Base-by-base conservation (phyloP, 2,113 vertebrate species). In the Panurus biarmicus region DNA sequence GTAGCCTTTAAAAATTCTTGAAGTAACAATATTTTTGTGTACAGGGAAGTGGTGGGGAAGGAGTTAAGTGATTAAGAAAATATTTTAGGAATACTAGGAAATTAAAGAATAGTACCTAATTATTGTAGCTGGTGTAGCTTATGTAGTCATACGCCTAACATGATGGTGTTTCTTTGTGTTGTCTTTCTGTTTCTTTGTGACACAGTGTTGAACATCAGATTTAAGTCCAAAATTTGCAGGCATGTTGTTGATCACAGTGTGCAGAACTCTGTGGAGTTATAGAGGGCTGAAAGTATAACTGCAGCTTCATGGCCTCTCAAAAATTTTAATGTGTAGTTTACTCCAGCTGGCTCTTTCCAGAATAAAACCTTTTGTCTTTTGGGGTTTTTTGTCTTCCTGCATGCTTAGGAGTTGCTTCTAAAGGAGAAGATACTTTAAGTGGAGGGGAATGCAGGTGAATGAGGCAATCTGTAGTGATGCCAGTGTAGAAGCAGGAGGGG, bases 121-220 rank as follows among this genome's bases (percentile, higher is more conserved):
- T 76, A 70, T 64, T 89, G 50, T 53, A 87, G 10, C 56, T 58
- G 38, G 47, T n/a, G 40, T 81, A 57, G 80, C 44, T 95, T 81
- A 40, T 14, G 11, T 51, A 94, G 90, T 81, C 73, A 60, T 28
- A 64, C 61, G 53, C 90, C 45, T 87, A 80, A 92, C 83, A n/a
- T 84, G 56, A 66, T 84, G 88, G 53, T 92, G 90, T 92, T 94
- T 93, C 83, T 92, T 90, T 85, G 86, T 96, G 76, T 95, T 94
- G 95, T 96, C 93, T 71, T 73, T 91, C 74, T 90, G 95, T 96
- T 94, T 95, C 75, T 80, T 0, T 94, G 95, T 96, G 83, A 84
- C 60, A 40, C 74, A 57, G 71, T 86, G 75, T 86, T 88, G 64
- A 90, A 60, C 75, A 77, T 92, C 38, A 95, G 72, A 83, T 70